Evolutionary conservation across 2,888 invertebrate species (phyloP).

Genomic region (Papilio gigon): DNA sequence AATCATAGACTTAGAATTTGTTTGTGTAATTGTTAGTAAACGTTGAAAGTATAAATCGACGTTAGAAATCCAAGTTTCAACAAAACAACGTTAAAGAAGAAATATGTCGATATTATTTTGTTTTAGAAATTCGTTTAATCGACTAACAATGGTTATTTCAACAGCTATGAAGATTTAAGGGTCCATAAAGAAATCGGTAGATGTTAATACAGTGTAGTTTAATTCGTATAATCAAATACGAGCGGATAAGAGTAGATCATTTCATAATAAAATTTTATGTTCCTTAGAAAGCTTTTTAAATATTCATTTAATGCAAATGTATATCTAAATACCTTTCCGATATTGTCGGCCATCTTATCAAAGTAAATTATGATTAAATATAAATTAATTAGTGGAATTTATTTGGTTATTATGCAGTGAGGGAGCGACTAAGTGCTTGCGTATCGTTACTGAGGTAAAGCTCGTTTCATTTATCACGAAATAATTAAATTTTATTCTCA

Average conservation of each 20-base stretch:
- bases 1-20: no score
- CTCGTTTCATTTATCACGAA: conserved; percentile 19
- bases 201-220: conserved; percentile 44
- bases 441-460: conserved; percentile 16
- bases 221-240: conserved; percentile 31
- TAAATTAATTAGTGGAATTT: conserved; percentile 18
- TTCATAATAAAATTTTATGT: background rate
- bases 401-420: conserved; percentile 18
- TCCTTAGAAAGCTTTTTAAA: conserved; percentile 16
- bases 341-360: conserved; percentile 13
- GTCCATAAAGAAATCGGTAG: background rate
- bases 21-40: no score
- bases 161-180: background rate
- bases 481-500: conserved; percentile 12
- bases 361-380: conserved; percentile 4
- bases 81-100: no score
- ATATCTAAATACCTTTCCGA: conserved; percentile 8
- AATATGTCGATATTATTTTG: background rate
- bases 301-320: conserved; percentile 23
- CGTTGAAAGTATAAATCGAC: no score
- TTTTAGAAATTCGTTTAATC: background rate
- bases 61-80: no score
- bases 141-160: conserved; percentile 17
- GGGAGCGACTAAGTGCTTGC: conserved; percentile 15
- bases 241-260: conserved; percentile 13